Percentiles rank a stretch among this genome's conserved stretches.
Evolutionary conservation across 2,888 invertebrate genomes (phyloP).

Genomic region (Diaphora mendica): DNA sequence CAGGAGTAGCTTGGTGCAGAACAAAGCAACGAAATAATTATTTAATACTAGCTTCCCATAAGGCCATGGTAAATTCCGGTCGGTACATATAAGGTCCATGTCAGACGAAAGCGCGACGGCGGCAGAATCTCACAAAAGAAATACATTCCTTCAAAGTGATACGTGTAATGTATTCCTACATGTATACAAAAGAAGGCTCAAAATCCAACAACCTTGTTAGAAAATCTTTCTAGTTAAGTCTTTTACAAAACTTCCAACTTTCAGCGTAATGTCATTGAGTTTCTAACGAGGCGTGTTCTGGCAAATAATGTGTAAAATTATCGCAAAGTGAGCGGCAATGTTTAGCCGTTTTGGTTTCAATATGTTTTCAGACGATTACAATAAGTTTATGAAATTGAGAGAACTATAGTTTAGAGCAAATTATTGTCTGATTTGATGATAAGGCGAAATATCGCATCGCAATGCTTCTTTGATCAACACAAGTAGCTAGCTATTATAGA

Average conservation of each 20-base stretch:
- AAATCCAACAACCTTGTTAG: neutral
- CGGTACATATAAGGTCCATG: neutral
- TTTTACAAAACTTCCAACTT: conserved; percentile 19
- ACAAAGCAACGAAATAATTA: no score
- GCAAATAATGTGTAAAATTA: neutral
- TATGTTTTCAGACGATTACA: neutral
- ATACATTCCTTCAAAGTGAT: neutral
- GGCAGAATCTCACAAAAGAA: neutral
- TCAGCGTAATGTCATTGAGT: neutral
- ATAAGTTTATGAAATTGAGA: neutral
- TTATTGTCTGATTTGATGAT: neutral
- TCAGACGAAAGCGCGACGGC: neutral
- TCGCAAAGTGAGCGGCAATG: no score
- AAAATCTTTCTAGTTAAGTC: neutral
- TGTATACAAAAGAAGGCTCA: neutral
- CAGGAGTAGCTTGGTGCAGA: no score
- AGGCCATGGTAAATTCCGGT: no score
- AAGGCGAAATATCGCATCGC: neutral
- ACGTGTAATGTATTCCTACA: neutral
- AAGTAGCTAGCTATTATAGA: no score
- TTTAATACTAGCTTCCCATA: no score
- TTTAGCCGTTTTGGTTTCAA: neutral
- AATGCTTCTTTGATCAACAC: no score
- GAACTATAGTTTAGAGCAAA: neutral
- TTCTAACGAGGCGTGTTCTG: neutral